Percentiles rank a stretch among this genome's conserved stretches.
Conservation (phyloP, 2,797 vertebrate species). For the Sebastiscus tertius region DNA sequence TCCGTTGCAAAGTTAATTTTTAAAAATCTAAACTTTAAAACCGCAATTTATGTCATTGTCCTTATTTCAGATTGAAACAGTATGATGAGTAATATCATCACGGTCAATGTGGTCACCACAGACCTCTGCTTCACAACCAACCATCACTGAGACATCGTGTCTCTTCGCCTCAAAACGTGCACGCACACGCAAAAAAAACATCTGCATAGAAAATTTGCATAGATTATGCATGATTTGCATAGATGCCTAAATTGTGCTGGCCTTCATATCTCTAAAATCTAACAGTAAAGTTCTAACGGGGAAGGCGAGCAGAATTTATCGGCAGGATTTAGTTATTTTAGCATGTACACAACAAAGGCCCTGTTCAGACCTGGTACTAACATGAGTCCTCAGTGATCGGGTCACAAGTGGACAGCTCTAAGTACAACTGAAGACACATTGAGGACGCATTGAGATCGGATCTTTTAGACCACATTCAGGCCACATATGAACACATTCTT, state of each 20-base stretch:
- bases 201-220: constrained; percentile 52
- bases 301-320: constrained; percentile 23
- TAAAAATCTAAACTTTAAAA: constrained; percentile 67
- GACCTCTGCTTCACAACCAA: constrained; percentile 17
- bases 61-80: constrained; percentile 26
- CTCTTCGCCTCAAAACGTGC: constrained; percentile 23
- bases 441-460: no score
- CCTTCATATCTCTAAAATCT: background rate
- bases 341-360: constrained; percentile 30
- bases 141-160: background rate
- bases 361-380: no score
- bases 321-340: constrained; percentile 24
- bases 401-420: no score
- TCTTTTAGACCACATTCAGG: no score
- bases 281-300: constrained; percentile 20
- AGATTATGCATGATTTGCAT: constrained; percentile 37
- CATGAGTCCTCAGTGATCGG: no score
- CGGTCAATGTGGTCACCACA: constrained; percentile 35
- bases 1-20: constrained; percentile 64
- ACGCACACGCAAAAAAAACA: background rate
- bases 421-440: no score
- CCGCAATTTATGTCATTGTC: constrained; percentile 10
- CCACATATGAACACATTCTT: no score
- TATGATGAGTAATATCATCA: constrained; percentile 18
- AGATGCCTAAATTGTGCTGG: constrained; percentile 26